Base-by-base conservation (phyloP, 2,888 invertebrate genomes). In the Mythimna loreyi region DNA sequence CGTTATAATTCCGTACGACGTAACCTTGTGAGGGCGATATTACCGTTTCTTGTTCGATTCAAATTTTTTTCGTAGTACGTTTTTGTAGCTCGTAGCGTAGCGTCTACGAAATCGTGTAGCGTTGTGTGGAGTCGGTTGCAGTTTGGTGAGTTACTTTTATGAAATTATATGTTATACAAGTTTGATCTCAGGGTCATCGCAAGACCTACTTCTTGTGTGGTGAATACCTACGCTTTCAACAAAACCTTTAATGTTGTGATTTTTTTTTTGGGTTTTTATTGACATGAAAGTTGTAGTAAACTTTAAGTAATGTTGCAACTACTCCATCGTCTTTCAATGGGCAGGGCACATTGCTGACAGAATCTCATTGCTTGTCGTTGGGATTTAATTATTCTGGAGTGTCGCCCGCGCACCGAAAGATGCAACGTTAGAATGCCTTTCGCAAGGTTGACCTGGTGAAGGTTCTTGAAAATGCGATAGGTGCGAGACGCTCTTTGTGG, bases 1-100 rank as follows among this genome's bases (percentile, higher is more conserved):
- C 86, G 89, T 92, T 94, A 94, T 93, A 93, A 89, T 92, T 89
- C 90, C 84, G 90, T 83, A 87, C 90, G 93, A 81, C 85, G 92
- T 95, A 91, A 90, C 92, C 91, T 96, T 94, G 94, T 90, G 80
- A 78, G 80, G 89, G 87, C 92, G 91, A 90, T 84, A 80, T 72
- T 65, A 67, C 67, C 75, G 80, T 82, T 85, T 75, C 77, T 75
- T 78, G 73, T 67, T 68, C 28, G 68, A 69, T 72, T 68, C 9
- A 57, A 62, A 0, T 56, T 59, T 70, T 47, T 56, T 74, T 30
- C 28, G 65, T 74, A 66, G 67, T 61, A 50, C 30, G 28, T 52
- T 67, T 60, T 72, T 78, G 74, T 62, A 64, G 52, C 43, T 69
- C 53, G 74, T 70, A 74, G 80, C 62, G 50, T n/a, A 11, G 47